These are phyloP conservation scores for Corella eumyota DNA, from an alignment of 23 tunicate species.

Conservation along the genomic window DNA sequence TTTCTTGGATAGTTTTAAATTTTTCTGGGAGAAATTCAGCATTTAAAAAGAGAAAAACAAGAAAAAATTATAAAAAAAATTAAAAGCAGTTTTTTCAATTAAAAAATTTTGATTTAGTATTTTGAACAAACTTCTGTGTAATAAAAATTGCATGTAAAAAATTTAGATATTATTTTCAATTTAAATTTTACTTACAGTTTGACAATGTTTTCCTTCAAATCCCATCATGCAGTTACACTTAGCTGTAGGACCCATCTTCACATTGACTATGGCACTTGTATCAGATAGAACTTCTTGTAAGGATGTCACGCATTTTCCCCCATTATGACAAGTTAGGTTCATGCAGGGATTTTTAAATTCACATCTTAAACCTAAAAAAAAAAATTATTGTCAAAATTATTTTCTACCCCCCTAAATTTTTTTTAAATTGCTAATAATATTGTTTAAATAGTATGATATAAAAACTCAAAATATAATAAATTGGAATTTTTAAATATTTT, in stretches of 20 bases:
- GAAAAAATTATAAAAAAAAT: no score
- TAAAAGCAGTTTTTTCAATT: no score
- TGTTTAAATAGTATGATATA: no score
- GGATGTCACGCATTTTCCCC: conserved; percentile 32
- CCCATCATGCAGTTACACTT: conserved; percentile 20
- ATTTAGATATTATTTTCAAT: not conserved
- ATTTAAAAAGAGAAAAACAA: no score
- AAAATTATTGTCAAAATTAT: not conserved
- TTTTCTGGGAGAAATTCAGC: not conserved
- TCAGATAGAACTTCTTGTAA: no score
- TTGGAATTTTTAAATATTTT: no score
- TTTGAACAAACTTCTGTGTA: not conserved
- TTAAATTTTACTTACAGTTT: conserved; percentile 13
- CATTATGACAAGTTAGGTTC: conserved; percentile 27
- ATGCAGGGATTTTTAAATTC: conserved; percentile 22
- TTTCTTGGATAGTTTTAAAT: not conserved
- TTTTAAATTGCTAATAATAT: no score
- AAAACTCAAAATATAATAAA: no score
- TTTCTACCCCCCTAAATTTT: no score
- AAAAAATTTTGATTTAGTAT: not conserved
- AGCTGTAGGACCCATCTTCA: conserved; percentile 3
- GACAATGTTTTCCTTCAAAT: conserved; percentile 17
- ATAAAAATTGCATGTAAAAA: not conserved
- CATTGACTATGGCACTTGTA: no score
- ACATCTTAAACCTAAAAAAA: conserved; percentile 32